Evolutionary conservation across 2,888 invertebrate genomes (phyloP), one percentile per base, ranked within the genome.

Genomic region (Ceraclea dissimilis): DNA sequence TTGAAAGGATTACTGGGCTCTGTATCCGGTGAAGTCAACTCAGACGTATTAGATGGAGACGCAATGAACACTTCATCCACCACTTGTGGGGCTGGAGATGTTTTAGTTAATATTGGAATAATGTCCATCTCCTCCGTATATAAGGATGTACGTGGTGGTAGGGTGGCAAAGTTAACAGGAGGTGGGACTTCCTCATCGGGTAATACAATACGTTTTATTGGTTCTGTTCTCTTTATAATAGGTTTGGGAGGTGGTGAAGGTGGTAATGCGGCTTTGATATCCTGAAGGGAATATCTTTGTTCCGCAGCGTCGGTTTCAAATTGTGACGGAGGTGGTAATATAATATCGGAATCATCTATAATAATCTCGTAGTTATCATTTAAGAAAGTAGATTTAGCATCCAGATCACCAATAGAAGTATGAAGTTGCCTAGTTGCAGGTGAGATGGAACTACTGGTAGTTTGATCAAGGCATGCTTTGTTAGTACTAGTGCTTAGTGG

Each of bases 161-260:
- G 70, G 6, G 78, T 76, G 22, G 68, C 66, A 60, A 75, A 79
- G 67, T 79, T 78, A 16, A 79, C 67, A 18, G 74, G 70, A 34
- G 80, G 79, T 49, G 78, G 78, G 48, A 66, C 60, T 66, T 76
- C 76, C 18, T 74, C 70, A 62, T 69, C 70, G 49, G 73, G 69
- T 61, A 49, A 2, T 39, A 33, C 57, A 66, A 66, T 60, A 68
- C 63, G 55, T 65, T 58, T 67, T 67, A 8, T 60, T 48, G 18
- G 48, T 13, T 21, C n/a, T 2, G 5, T 16, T 43, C 21, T 47
- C 17, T 16, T 10, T 4, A 43, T 47, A 26, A 33, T 53, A 2
- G 57, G 54, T 48, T 54, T 61, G 74, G 76, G 63, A 26, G 71
- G 69, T 52, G 70, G 71, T 59, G 71, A 68, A 57, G 71, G 72